Evolutionary conservation across 2,888 invertebrate species (phyloP).

Genomic region (Epirrhoe alternata): DNA sequence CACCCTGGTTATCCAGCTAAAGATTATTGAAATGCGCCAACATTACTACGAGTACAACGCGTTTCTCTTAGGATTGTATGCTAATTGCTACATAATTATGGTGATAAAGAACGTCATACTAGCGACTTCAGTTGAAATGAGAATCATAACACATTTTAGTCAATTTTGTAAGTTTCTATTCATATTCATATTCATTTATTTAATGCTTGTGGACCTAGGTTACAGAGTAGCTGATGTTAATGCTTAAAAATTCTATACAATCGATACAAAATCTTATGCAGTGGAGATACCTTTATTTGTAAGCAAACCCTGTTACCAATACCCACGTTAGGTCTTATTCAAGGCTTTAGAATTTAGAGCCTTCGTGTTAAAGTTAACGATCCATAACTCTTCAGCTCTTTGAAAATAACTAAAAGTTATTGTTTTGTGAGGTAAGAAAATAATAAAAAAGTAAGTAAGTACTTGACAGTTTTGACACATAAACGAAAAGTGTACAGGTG

Average conservation of each 20-base stretch:
- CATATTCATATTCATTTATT: no score
- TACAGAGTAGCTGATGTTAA: no score
- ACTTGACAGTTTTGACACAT: slow-evolving; percentile 18
- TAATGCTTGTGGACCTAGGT: no score
- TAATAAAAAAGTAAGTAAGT: slow-evolving; percentile 27
- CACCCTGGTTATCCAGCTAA: slow-evolving; percentile 55
- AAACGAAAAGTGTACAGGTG: not conserved
- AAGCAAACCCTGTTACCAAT: slow-evolving; percentile 54
- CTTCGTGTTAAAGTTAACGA: slow-evolving; percentile 48
- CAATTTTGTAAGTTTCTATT: no score
- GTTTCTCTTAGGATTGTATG: no score
- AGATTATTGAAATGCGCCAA: slow-evolving; percentile 21
- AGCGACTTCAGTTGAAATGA: not conserved
- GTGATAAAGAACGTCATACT: not conserved
- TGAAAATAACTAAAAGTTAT: slow-evolving; percentile 45
- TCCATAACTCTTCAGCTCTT: slow-evolving; percentile 43
- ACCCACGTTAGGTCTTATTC: slow-evolving; percentile 57
- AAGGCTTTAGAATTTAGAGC: slow-evolving; percentile 46
- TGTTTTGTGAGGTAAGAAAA: slow-evolving; percentile 38
- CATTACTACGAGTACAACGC: not conserved
- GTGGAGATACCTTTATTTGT: slow-evolving; percentile 72
- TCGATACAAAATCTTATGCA: slow-evolving; percentile 66
- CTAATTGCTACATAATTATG: no score
- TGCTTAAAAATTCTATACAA: no score
- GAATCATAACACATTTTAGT: no score